These are phyloP conservation scores for Thera britannica DNA, from an alignment of 2,888 invertebrate genomes.

Conservation along the genomic window DNA sequence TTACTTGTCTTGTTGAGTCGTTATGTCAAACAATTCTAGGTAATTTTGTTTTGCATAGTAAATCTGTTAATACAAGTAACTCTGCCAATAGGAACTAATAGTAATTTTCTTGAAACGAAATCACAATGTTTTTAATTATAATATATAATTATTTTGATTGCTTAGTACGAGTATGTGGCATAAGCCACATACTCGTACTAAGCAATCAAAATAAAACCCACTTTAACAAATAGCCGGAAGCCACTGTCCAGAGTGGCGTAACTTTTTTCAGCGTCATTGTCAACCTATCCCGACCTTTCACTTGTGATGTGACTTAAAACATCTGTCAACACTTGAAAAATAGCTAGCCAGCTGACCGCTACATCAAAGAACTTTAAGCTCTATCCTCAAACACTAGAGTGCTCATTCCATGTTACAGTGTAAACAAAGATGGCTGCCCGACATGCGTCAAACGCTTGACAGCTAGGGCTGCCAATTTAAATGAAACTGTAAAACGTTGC, in stretches of 20 bases:
- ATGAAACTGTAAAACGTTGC: conserved; percentile 64
- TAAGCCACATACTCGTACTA: neutral
- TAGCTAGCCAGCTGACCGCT: conserved; percentile 40
- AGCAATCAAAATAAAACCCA: conserved; percentile 16
- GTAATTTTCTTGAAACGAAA: neutral
- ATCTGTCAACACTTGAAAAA: conserved; percentile 50
- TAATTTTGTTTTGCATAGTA: neutral
- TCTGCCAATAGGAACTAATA: neutral
- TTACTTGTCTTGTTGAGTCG: neutral
- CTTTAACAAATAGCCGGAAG: conserved; percentile 35
- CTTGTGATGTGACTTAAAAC: conserved; percentile 47
- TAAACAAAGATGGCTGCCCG: conserved; percentile 43
- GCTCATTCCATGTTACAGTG: conserved; percentile 16
- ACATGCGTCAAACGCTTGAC: conserved; percentile 48
- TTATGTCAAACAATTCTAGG: neutral
- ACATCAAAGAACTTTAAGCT: conserved; percentile 19
- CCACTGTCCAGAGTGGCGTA: conserved; percentile 26
- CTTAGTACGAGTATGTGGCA: too few species aligned
- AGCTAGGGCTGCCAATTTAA: conserved; percentile 66
- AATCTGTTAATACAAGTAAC: neutral
- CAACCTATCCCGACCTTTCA: conserved; percentile 43
- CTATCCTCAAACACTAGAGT: conserved; percentile 14
- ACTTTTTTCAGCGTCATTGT: conserved; percentile 40
- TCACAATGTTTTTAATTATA: too few species aligned
- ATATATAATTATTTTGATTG: too few species aligned